These are phyloP conservation scores for Doryteuthis pealeii DNA, from an alignment of 1,140 invertebrate species.

Conservation along the genomic window DNA sequence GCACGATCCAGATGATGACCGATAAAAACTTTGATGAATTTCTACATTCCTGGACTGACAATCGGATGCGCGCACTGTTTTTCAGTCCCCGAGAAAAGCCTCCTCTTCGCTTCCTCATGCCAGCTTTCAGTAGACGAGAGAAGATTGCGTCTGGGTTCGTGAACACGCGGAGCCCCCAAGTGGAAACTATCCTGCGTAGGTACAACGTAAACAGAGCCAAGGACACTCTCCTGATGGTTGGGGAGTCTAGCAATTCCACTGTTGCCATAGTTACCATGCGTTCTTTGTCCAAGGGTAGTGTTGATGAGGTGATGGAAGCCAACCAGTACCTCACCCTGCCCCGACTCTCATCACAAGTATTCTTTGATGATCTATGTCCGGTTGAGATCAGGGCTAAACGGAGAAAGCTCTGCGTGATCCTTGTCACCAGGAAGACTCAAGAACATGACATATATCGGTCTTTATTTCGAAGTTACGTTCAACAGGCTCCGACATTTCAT, in stretches of 20 bases:
- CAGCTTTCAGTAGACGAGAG: conserved; percentile 82
- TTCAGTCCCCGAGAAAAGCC: conserved; percentile 78
- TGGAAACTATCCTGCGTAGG: conserved; percentile 59
- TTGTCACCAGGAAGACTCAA: conserved; percentile 72
- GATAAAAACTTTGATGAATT: conserved; percentile 78
- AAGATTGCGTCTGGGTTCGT: conserved; percentile 85
- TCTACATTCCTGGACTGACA: conserved; percentile 85
- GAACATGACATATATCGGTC: conserved; percentile 58
- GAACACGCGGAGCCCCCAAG: conserved; percentile 28
- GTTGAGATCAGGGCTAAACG: conserved; percentile 77
- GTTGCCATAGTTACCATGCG: conserved; percentile 73
- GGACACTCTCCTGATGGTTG: conserved; percentile 87
- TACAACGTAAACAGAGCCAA: conserved; percentile 65
- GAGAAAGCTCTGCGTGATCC: conserved; percentile 81
- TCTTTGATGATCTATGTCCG: conserved; percentile 85
- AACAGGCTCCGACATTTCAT: conserved; percentile 19
- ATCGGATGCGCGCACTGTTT: conserved; percentile 84
- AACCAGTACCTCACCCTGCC: conserved; percentile 89
- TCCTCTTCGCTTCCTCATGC: conserved; percentile 82
- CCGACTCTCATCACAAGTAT: conserved; percentile 82
- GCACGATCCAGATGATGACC: conserved; percentile 62
- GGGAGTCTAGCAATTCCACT: conserved; percentile 80
- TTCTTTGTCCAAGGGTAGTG: conserved; percentile 62
- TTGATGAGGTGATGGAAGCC: conserved; percentile 83
- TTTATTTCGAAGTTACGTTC: conserved; percentile 62